Conservation (phyloP, 2,113 vertebrate species). For the Nycticorax nycticorax region DNA sequence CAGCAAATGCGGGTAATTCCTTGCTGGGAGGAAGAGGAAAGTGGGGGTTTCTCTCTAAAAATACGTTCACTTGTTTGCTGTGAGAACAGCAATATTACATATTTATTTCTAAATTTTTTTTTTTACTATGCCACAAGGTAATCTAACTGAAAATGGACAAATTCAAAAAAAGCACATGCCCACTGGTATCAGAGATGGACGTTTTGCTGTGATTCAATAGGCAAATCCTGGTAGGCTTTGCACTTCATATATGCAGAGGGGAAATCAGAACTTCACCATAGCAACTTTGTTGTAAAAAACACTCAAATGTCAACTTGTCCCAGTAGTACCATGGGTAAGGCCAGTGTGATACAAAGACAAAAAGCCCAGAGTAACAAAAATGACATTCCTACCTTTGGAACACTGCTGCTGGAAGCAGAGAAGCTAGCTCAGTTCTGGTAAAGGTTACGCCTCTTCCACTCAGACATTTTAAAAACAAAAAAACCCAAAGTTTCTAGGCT, state of each 20-base stretch:
- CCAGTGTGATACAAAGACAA: not conserved
- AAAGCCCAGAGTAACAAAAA: not conserved
- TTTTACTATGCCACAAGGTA: not conserved
- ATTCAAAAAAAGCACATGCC: not conserved
- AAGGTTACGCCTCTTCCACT: not conserved
- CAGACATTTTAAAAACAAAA: not conserved
- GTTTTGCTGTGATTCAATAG: not conserved
- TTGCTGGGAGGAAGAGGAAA: not conserved
- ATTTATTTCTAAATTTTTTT: not conserved
- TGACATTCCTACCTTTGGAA: not conserved
- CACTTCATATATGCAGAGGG: not conserved
- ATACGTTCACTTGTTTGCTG: not conserved
- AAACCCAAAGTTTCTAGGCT: not conserved
- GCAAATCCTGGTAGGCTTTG: constrained; percentile 9
- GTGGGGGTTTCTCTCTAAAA: not conserved
- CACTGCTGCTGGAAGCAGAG: not conserved
- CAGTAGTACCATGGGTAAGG: not conserved
- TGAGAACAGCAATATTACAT: not conserved
- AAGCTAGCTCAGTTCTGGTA: not conserved
- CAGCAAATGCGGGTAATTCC: not conserved
- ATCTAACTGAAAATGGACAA: not conserved
- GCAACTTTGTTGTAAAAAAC: constrained; percentile 44
- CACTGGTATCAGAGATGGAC: not conserved
- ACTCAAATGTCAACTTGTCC: constrained; percentile 52
- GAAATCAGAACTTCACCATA: constrained; percentile 52